Evolutionary conservation across 2,797 vertebrate species (phyloP).

Genomic region (Aratinga solstitialis): DNA sequence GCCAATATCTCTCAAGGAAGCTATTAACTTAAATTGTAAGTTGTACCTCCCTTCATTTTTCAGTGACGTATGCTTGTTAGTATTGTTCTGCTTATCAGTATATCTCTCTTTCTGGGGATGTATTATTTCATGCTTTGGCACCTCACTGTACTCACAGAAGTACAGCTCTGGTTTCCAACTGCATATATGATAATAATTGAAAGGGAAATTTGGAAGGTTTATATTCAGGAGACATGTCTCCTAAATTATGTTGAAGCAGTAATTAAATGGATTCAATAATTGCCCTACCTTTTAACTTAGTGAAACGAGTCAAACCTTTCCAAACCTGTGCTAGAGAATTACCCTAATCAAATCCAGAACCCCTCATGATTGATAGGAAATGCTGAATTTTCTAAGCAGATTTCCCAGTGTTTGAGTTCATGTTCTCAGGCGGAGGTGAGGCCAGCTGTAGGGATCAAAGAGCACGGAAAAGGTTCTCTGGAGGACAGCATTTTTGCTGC

Average conservation of each 20-base stretch:
- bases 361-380: background rate
- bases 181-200: conserved; percentile 5
- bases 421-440: background rate
- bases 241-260: background rate
- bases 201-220: conserved; percentile 5
- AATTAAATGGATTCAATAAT: conserved; percentile 3
- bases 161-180: conserved; percentile 4
- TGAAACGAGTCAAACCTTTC: background rate
- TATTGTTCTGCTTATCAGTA: conserved; percentile 36
- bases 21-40: background rate
- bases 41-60: conserved; percentile 23
- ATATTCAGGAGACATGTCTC: background rate
- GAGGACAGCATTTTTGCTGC: background rate
- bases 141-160: background rate
- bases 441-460: background rate
- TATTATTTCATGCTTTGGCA: conserved; percentile 20
- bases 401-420: background rate
- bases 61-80: background rate
- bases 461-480: background rate
- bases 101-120: background rate
- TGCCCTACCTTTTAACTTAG: conserved; percentile 7
- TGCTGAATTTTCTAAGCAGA: background rate
- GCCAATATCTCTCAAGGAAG: background rate
- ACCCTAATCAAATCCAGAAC: background rate
- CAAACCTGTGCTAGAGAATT: background rate